Percentiles rank a stretch among this genome's conserved stretches.
Evolutionary conservation across 2,888 invertebrate species (phyloP).

Genomic region (Callosobruchus maculatus): DNA sequence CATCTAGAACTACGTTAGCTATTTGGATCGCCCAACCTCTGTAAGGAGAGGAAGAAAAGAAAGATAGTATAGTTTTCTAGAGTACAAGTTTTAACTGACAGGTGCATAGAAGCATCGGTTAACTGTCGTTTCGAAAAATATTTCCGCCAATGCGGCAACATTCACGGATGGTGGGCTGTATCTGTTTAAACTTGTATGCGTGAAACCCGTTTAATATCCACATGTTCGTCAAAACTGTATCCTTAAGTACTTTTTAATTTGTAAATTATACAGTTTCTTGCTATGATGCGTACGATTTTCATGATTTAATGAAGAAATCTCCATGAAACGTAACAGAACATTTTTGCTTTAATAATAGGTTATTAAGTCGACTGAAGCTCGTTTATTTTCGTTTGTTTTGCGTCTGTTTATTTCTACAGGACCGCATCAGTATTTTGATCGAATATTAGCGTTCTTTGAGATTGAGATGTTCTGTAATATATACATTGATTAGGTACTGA

Average conservation of each 20-base stretch:
- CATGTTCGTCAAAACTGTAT: not conserved
- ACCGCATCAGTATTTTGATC: too few species aligned
- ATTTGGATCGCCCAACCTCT: too few species aligned
- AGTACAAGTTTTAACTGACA: too few species aligned
- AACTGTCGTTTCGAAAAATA: not conserved
- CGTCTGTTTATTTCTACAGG: not conserved
- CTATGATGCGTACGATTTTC: not conserved
- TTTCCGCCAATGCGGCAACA: not conserved
- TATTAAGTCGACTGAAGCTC: not conserved
- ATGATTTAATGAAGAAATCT: not conserved
- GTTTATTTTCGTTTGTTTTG: not conserved
- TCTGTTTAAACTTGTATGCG: not conserved
- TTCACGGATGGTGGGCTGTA: not conserved
- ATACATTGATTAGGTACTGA: too few species aligned
- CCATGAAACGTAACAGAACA: not conserved
- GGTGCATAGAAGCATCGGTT: too few species aligned
- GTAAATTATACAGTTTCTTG: not conserved
- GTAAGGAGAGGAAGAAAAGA: too few species aligned
- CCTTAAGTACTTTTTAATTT: not conserved
- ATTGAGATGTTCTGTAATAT: too few species aligned
- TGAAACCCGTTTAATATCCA: not conserved
- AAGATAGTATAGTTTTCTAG: too few species aligned
- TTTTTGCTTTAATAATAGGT: not conserved
- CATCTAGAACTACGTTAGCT: too few species aligned
- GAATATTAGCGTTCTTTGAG: too few species aligned